Evolutionary conservation across 2,797 vertebrate genomes (phyloP), one percentile per base, ranked within the genome.

Genomic region (Hybognathus amarus): DNA sequence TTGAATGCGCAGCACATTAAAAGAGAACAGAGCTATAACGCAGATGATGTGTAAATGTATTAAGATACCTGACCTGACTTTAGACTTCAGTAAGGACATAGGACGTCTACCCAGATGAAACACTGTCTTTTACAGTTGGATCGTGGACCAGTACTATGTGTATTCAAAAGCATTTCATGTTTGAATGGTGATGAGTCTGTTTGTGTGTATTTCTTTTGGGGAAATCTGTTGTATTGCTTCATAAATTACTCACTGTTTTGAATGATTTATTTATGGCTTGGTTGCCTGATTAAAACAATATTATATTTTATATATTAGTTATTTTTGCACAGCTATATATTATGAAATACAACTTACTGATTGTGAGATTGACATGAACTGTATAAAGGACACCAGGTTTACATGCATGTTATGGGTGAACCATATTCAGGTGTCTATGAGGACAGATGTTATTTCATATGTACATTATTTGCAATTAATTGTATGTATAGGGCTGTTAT

Each of bases 271-370:
- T 95, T 94, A 92, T 88, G 86, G 89, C 93, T 92, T 93, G 89
- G 89, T 87, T 90, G 92, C 91, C 94, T 93, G 92, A 95, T 93
- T 89, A 93, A 92, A 94, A 92, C 95, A 91, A 94, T 86, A 70
- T 83, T 83, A 73, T 91, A 93, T 92, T 90, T 92, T 88, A 92
- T 96, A 95, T 89, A 89, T 83, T 63, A 88, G 87, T 97, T 97
- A 98, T 98, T 95, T 96, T 97, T 97, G 96, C 96, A 98, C 96
- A 96, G 96, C 96, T 96, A 94, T 84, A 79, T 81, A 79, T 87
- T 71, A 96, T 87, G 59, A 80, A 83, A 83, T 75, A 69, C n/a
- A 79, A 95, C 95, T 80, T n/a, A n/a, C 86, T 67, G 87, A 89
- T 92, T 90, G 91, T 92, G 86, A 90, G 90, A 92, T 87, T 13